Conservation (phyloP, 2,888 invertebrate species). For the Malachius bipustulatus region DNA sequence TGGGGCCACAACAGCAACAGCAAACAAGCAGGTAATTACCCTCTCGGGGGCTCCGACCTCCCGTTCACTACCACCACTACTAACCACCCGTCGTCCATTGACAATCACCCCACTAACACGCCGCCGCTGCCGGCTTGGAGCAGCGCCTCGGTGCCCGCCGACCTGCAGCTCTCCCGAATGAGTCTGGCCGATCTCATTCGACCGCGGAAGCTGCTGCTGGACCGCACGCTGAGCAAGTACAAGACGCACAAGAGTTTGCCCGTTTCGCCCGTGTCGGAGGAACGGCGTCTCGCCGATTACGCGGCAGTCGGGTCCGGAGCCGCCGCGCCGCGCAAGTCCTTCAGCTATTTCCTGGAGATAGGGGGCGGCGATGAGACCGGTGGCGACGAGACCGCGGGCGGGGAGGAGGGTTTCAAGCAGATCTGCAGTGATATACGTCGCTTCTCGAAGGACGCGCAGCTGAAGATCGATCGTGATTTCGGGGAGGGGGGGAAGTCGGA, state of each 20-base stretch:
- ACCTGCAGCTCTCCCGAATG: slow-evolving; percentile 32
- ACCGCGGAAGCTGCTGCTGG: slow-evolving; percentile 32
- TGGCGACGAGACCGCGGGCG: slow-evolving; percentile 38
- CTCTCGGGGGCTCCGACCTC: slow-evolving; percentile 23
- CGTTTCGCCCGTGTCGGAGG: slow-evolving; percentile 72
- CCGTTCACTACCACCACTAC: slow-evolving; percentile 22
- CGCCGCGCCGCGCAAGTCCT: slow-evolving; percentile 42
- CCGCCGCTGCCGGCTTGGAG: slow-evolving; percentile 15
- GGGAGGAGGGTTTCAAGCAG: slow-evolving; percentile 32
- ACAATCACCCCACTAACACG: slow-evolving; percentile 7
- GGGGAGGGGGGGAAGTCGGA: too few species aligned
- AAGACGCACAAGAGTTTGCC: slow-evolving; percentile 59
- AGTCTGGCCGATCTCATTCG: slow-evolving; percentile 26
- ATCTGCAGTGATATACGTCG: slow-evolving; percentile 35
- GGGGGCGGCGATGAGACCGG: too few species aligned
- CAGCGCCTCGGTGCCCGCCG: slow-evolving; percentile 30
- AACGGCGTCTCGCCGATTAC: slow-evolving; percentile 38
- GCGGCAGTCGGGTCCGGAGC: slow-evolving; percentile 22
- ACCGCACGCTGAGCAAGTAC: slow-evolving; percentile 33
- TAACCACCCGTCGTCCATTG: slow-evolving; percentile 19
- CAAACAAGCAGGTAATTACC: slow-evolving; percentile 19
- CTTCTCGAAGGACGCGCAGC: slow-evolving; percentile 32
- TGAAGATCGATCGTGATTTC: slow-evolving; percentile 28
- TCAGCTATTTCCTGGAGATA: slow-evolving; percentile 54
- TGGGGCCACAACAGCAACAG: slow-evolving; percentile 27